Percentiles rank a stretch among this genome's conserved stretches.
Evolutionary conservation across 2,888 invertebrate species (phyloP).

Genomic region (Raillietiella orientalis): DNA sequence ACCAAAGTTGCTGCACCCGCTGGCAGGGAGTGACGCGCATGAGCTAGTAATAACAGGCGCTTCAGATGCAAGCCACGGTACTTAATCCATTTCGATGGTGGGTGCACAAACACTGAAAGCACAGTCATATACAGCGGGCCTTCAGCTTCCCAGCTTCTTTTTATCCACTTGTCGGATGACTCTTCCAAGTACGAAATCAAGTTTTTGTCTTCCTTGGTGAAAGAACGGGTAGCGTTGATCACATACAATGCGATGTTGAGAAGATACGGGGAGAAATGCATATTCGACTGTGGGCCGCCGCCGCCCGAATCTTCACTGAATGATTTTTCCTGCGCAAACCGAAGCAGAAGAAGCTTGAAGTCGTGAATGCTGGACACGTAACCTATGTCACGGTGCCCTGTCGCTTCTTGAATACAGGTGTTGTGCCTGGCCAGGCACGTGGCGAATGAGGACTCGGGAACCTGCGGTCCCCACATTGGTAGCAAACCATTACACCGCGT

Average conservation of each 20-base stretch:
- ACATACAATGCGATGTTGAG: constrained; percentile 80
- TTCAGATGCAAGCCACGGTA: constrained; percentile 33
- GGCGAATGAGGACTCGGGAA: constrained; percentile 68
- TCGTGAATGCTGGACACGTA: constrained; percentile 46
- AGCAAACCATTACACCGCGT: constrained; percentile 86
- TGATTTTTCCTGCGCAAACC: constrained; percentile 73
- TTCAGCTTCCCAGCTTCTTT: constrained; percentile 60
- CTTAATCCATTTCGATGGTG: constrained; percentile 39
- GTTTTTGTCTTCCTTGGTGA: constrained; percentile 35
- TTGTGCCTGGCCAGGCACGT: constrained; percentile 73
- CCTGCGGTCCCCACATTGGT: constrained; percentile 85
- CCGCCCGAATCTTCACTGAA: constrained; percentile 96
- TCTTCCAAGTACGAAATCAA: constrained; percentile 35
- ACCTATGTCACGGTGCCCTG: constrained; percentile 14
- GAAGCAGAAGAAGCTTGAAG: constrained; percentile 49
- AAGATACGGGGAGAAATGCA: constrained; percentile 81
- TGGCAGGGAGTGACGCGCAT: constrained; percentile 28
- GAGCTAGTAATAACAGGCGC: constrained; percentile 39
- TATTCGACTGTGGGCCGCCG: constrained; percentile 82
- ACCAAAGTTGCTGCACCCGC: constrained; percentile 17
- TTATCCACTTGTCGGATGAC: constrained; percentile 20
- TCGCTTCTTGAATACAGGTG: constrained; percentile 31
- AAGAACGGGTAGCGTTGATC: constrained; percentile 31
- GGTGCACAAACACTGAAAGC: constrained; percentile 41
- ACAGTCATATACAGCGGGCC: constrained; percentile 64